phyloP scores from a whole-genome alignment of 2,113 vertebrate species.

The Murina feae region DNA sequence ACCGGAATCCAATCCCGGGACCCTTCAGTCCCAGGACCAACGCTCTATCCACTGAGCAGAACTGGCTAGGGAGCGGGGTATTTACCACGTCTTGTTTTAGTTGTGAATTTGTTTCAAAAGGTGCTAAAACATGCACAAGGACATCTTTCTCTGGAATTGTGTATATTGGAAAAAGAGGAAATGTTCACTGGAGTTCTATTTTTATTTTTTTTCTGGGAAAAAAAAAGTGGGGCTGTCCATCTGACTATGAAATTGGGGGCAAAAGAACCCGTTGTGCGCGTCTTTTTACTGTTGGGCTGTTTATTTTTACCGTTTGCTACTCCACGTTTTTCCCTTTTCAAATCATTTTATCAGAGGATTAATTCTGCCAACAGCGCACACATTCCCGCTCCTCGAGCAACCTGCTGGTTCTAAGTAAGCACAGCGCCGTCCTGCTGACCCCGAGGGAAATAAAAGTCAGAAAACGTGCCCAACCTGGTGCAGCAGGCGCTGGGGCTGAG shows the following conservation, averaged over 20 bases:
- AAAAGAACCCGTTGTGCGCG: background rate
- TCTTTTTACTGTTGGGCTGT: background rate
- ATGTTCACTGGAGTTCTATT: background rate
- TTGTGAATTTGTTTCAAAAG: background rate
- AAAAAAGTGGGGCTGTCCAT: background rate
- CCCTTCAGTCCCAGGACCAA: too few relatives aligned
- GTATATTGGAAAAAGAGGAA: slow-evolving; percentile 22
- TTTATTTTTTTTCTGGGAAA: slow-evolving; percentile 9
- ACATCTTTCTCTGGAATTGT: slow-evolving; percentile 11
- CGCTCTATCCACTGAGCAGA: too few relatives aligned
- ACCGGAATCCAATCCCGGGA: too few relatives aligned
- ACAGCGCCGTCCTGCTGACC: background rate
- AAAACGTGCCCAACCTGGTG: background rate
- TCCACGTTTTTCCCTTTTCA: background rate
- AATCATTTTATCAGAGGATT: background rate
- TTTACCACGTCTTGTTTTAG: slow-evolving; percentile 32
- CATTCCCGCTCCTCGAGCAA: background rate
- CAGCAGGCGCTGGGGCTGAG: background rate
- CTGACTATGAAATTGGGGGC: background rate
- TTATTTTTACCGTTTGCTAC: background rate
- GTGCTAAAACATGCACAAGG: background rate
- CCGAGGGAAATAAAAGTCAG: background rate
- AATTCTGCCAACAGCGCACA: background rate
- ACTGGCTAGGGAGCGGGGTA: background rate
- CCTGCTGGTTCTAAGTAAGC: background rate